Evolutionary conservation across 1,140 invertebrate species (phyloP), one percentile per base, ranked within the genome.

Genomic region (Aradophagus sp.): DNA sequence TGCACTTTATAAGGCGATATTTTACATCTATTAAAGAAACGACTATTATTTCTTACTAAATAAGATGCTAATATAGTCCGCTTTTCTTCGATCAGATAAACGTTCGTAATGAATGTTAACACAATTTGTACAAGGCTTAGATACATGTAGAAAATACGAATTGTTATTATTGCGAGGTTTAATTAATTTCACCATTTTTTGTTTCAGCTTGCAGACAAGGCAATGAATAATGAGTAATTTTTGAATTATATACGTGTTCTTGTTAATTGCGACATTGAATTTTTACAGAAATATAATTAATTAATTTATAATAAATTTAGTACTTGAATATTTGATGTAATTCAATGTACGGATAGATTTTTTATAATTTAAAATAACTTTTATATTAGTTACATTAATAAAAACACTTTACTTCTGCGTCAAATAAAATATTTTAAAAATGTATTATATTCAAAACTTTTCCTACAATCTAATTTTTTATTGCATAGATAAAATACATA

Each of bases 51-150:
- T 17, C 23, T 41, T 29, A 12, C 8, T 55, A 55, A 59, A 59
- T 45, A 39, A 59, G 35, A 45, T 59, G 34, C 55, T 48, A 48
- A 59, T 59, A 26, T 47, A 59, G 42, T 59, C 34, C 10, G 26
- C 42, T 47, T 47, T 47, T 47, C 15, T 31, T 47, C 34, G 12
- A 59, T 59, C 55, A 31, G 55, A 59, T 59, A 59, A 7, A 20
- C 7, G 39, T 56, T 44, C 38, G 26, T 47, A 59, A 59, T 47
- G 55, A 39, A 47, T 59, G 55, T 47, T 47, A 59, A 59, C 34
- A 59, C 26, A 59, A 39, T 47, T 59, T 47, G 26, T 47, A 59
- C 42, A 48, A 48, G 34, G 56, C 36, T 48, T 32, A 47, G 19
- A 13, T 20, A 47, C 55, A 58, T 14, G 41, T 31, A 47, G 53